phyloP scores from a whole-genome alignment of 1,140 invertebrate genomes.

The Drosophila navojoa region DNA sequence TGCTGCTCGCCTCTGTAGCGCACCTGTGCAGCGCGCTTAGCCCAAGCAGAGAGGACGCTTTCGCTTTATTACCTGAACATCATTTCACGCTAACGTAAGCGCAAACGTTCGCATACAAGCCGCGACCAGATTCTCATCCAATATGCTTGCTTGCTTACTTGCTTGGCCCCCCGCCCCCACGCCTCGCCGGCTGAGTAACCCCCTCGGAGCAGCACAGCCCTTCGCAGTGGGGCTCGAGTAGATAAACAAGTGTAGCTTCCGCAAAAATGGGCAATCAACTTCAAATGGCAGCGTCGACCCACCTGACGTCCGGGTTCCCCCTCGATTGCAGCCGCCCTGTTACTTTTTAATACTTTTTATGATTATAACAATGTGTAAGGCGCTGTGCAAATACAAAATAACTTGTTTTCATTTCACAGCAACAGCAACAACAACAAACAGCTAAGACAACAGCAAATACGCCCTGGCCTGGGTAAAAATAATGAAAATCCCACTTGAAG shows the following conservation, averaged over 20 bases:
- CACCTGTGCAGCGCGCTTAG: conserved; percentile 14
- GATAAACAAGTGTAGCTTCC: conserved; percentile 74
- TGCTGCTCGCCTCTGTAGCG: conserved; percentile 12
- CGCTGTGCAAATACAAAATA: conserved; percentile 70
- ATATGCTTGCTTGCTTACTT: neutral
- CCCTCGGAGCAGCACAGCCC: neutral
- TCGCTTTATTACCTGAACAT: conserved; percentile 72
- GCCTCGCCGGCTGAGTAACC: neutral
- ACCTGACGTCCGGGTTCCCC: conserved; percentile 44
- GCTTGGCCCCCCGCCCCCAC: neutral
- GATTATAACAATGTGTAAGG: conserved; percentile 76
- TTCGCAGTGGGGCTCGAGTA: conserved; percentile 34
- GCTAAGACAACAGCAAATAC: conserved; percentile 1
- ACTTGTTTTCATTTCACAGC: conserved; percentile 51
- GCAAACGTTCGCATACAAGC: conserved; percentile 74
- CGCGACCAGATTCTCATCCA: conserved; percentile 58
- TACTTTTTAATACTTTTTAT: conserved; percentile 80
- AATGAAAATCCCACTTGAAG: conserved; percentile 56
- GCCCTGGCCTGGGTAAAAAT: conserved; percentile 23
- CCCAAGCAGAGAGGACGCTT: conserved; percentile 10
- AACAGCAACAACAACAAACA: conserved; percentile 14
- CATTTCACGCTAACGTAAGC: conserved; percentile 79
- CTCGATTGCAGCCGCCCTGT: conserved; percentile 32
- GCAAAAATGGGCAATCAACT: conserved; percentile 79
- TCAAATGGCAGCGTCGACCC: conserved; percentile 59